Evolutionary conservation across 2,113 vertebrate species (phyloP), one percentile per base, ranked within the genome.

Genomic region (Phrynosoma platyrhinos): DNA sequence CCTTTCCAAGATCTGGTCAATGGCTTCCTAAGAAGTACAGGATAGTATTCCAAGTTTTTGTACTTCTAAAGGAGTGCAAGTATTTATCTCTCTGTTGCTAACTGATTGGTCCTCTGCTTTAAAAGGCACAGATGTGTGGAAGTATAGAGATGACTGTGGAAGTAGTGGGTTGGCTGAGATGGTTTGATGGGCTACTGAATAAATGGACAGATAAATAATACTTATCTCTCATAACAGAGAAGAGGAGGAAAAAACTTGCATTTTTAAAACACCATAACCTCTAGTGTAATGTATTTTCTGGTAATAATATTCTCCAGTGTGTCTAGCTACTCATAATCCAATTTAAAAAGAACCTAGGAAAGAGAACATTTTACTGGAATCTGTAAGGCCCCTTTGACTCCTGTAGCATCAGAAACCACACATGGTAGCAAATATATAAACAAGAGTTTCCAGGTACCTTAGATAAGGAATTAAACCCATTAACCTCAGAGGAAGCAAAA

Each of bases 391-490:
- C 71, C 47, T 32, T 69, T 87, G 81, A 40, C 36, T 32, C 1
- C 76, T 80, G 84, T 90, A 13, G 23, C 74, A 14, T 47, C 77
- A 76, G 79, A 89, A 90, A 47, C 82, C 25, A 0, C 58, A 18
- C 23, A 55, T 64, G 58, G 36, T 90, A 91, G 88, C 23, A 52
- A 90, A 89, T 30, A 27, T 53, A 77, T 83, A 30, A 72, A 40
- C 10, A 85, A 82, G 79, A 79, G 25, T 83, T 91, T 84, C 76
- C 85, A 83, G 88, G 90, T 85, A 86, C 64, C 69, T 83, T 23
- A 69, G 84, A 55, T 71, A 75, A 89, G 82, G 64, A 94, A 94
- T 94, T 95, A 94, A 92, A 91, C 88, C 88, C 72, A 88, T 94
- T 94, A 94, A 91, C 89, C 90, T 94, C 75, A 82, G 87, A 86